A percentile compares a stretch with the other conserved stretches of the same genome.
These are phyloP conservation scores for Mixornis gularis DNA, from an alignment of 2,113 vertebrate species.

Conservation along the genomic window DNA sequence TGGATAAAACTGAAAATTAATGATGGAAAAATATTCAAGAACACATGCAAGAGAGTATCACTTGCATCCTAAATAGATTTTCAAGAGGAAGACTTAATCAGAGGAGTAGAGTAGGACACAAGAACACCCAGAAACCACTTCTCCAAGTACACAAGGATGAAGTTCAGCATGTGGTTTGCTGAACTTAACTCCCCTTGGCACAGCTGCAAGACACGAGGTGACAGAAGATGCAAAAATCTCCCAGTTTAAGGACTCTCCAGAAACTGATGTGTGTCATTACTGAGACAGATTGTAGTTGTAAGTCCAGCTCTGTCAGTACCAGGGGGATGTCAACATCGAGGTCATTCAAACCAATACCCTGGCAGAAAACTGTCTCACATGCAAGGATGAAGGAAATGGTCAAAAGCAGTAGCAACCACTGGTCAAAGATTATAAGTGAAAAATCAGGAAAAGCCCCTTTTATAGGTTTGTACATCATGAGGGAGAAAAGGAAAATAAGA, in stretches of 20 bases:
- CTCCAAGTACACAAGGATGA: not conserved
- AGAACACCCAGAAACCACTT: not conserved
- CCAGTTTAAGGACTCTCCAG: not conserved
- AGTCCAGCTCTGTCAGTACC: not conserved
- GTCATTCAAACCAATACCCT: not conserved
- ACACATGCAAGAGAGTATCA: not conserved
- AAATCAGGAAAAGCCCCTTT: not conserved
- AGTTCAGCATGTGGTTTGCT: not conserved
- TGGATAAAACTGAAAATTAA: not conserved
- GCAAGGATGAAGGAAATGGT: not conserved
- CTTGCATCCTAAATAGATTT: not conserved
- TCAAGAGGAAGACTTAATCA: not conserved
- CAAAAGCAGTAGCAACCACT: not conserved
- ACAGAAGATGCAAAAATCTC: not conserved
- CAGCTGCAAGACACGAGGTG: not conserved
- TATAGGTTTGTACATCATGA: not conserved
- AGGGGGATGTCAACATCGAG: not conserved
- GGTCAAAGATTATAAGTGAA: not conserved
- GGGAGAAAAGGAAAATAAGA: not conserved
- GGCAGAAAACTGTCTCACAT: not conserved
- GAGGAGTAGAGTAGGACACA: not conserved
- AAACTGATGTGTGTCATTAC: rapidly evolving
- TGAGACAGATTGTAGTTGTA: not conserved
- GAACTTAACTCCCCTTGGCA: not conserved
- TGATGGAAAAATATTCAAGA: not conserved